Evolutionary conservation across 2,797 vertebrate species (phyloP), one percentile per base, ranked within the genome.

Genomic region (Neoniphon sammara): DNA sequence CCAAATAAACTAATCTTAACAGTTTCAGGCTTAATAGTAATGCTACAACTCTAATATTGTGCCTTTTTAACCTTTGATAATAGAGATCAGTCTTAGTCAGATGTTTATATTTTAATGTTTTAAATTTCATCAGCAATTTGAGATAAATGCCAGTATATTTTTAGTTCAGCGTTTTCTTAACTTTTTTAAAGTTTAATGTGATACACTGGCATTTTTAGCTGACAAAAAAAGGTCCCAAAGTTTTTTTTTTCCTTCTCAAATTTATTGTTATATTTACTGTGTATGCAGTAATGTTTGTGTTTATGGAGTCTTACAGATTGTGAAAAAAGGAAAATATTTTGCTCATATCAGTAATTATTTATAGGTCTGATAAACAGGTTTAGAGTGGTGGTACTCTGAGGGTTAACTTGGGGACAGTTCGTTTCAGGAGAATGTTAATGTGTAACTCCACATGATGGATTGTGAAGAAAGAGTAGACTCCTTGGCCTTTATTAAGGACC

Each of bases 1-100:
- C 85, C 82, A 89, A 85, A 87, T 68, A 71, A 70, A 78, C 25
- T n/a, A 58, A 68, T 63, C 12, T 63, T 49, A 78, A 73, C 54
- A 30, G 21, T 77, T 80, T 83, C 25, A 69, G 66, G 62, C 58
- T 56, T 23, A 63, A 47, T 14, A 18, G 18, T 46, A 66, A 34
- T 39, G 67, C 73, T 78, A 64, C 56, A 73, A 87, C 80, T 81
- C 76, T 83, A 75, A 77, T 74, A 66, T 89, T 70, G 83, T 94
- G 93, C 93, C 93, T 94, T 91, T 93, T 84, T 87, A 70, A 73
- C 55, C 58, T 63, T 81, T 81, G 53, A 69, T 76, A 72, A 73
- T 66, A 75, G 50, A 69, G 73, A 58, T 67, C 11, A 42, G 62
- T 71, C 70, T 79, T 53, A 50, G 46, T 39, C n/a, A 57, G 46